Percentiles rank a stretch among this genome's conserved stretches.
Conservation (phyloP, 1,140 invertebrate genomes). For the Euglossa dilemma region DNA sequence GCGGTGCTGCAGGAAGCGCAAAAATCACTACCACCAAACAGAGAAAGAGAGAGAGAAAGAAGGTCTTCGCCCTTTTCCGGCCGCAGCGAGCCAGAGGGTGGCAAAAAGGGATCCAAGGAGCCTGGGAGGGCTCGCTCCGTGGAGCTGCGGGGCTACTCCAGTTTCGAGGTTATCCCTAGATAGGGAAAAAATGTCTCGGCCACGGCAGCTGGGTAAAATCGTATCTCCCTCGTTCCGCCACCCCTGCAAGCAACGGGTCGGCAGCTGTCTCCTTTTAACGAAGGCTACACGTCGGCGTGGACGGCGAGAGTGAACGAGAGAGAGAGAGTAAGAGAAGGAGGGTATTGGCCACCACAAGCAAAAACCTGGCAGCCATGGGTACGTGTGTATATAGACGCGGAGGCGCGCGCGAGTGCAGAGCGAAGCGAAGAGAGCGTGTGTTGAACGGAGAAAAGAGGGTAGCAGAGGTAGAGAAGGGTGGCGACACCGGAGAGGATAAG, state of each 20-base stretch:
- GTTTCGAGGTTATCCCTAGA: conserved; percentile 71
- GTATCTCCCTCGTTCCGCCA: conserved; percentile 59
- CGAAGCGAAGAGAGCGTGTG: conserved; percentile 36
- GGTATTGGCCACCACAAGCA: conserved; percentile 71
- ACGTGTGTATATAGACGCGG: conserved; percentile 29
- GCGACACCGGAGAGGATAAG: neutral
- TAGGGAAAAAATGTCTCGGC: conserved; percentile 71
- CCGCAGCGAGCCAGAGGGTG: conserved; percentile 18
- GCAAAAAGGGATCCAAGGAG: conserved; percentile 36
- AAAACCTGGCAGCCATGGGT: conserved; percentile 63
- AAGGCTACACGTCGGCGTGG: conserved; percentile 64
- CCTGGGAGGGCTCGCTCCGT: conserved; percentile 11
- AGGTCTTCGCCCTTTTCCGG: conserved; percentile 40
- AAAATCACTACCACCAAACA: conserved; percentile 47
- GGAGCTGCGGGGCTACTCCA: conserved; percentile 60
- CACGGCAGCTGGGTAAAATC: conserved; percentile 73
- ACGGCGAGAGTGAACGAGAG: conserved; percentile 20
- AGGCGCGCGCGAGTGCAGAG: conserved; percentile 35
- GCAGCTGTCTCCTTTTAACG: conserved; percentile 37
- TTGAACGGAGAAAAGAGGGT: conserved; percentile 61
- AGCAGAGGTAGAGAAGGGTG: conserved; percentile 30
- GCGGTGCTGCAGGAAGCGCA: conserved; percentile 44
- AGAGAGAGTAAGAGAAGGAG: conserved; percentile 10
- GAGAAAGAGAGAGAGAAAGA: conserved; percentile 7
- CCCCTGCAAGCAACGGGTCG: neutral